These are phyloP conservation scores for Epinephelus fuscoguttatus DNA, from an alignment of 2,113 vertebrate genomes.

Conservation along the genomic window DNA sequence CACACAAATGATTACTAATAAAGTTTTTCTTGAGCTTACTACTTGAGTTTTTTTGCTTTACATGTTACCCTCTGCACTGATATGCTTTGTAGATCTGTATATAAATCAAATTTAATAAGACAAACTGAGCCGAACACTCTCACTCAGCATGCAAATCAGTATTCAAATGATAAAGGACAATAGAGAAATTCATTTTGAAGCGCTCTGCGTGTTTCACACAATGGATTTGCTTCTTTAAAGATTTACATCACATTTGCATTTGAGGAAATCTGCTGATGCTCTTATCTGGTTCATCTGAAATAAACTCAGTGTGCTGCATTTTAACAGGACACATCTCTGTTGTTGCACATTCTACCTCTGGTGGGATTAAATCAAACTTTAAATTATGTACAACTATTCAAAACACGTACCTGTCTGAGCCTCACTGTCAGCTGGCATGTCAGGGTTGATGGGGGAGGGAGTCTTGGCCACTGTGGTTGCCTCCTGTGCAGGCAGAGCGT, in stretches of 20 bases:
- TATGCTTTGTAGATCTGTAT: background rate
- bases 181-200: background rate
- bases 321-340: background rate
- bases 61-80: too few relatives aligned
- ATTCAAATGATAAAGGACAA: conserved; percentile 24
- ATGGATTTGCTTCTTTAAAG: background rate
- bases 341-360: background rate
- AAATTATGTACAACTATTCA: background rate
- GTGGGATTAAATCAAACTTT: background rate
- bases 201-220: background rate
- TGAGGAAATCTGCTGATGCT: conserved; percentile 12
- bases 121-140: background rate
- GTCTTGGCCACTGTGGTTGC: conserved; percentile 48
- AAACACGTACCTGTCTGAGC: background rate
- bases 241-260: conserved; percentile 64
- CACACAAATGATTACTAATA: background rate
- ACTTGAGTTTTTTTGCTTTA: background rate
- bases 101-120: background rate
- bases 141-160: conserved; percentile 20
- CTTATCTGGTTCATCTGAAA: background rate
- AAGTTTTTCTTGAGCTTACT: background rate
- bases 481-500: conserved; percentile 76
- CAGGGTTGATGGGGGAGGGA: conserved; percentile 53
- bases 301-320: background rate
- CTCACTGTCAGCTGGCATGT: conserved; percentile 61